Evolutionary conservation across 2,888 invertebrate genomes (phyloP).

Genomic region (Meiosimyza platycephala): DNA sequence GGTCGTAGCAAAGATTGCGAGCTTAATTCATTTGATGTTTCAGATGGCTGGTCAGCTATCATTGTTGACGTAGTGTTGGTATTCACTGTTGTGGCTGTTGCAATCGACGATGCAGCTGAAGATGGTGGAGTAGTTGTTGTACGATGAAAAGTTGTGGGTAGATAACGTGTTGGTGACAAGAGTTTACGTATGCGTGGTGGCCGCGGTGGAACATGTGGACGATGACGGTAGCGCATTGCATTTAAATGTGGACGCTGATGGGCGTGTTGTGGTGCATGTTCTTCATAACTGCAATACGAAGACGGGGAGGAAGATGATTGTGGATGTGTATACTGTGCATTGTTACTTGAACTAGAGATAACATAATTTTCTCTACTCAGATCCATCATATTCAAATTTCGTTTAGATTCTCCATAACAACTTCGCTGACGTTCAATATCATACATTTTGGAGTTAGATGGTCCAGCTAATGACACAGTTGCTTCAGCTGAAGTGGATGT

Average conservation of each 20-base stretch:
- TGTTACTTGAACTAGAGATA: background rate
- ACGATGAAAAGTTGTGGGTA: slow-evolving; percentile 1
- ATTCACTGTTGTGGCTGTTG: slow-evolving; percentile 6
- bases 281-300: background rate
- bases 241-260: slow-evolving; percentile 21
- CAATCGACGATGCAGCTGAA: slow-evolving; percentile 9
- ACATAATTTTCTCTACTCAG: background rate
- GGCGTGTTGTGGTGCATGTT: slow-evolving; percentile 19
- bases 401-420: slow-evolving; percentile 8
- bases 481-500: slow-evolving; percentile 46
- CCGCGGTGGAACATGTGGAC: slow-evolving; percentile 10
- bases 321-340: background rate
- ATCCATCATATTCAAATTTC: slow-evolving; percentile 14
- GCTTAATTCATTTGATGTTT: slow-evolving; percentile 21
- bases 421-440: slow-evolving; percentile 35
- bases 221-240: slow-evolving; percentile 21
- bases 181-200: slow-evolving; percentile 11
- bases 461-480: slow-evolving; percentile 52
- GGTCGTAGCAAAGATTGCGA: slow-evolving; percentile 11
- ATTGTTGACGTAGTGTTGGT: slow-evolving; percentile 13
- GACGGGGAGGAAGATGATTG: background rate
- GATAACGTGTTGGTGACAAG: slow-evolving; percentile 19
- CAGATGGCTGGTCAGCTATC: background rate
- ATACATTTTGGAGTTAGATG: slow-evolving; percentile 45
- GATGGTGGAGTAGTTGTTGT: slow-evolving; percentile 21